These are phyloP conservation scores for Agrotis clavis DNA, from an alignment of 2,888 invertebrate genomes.

Conservation along the genomic window DNA sequence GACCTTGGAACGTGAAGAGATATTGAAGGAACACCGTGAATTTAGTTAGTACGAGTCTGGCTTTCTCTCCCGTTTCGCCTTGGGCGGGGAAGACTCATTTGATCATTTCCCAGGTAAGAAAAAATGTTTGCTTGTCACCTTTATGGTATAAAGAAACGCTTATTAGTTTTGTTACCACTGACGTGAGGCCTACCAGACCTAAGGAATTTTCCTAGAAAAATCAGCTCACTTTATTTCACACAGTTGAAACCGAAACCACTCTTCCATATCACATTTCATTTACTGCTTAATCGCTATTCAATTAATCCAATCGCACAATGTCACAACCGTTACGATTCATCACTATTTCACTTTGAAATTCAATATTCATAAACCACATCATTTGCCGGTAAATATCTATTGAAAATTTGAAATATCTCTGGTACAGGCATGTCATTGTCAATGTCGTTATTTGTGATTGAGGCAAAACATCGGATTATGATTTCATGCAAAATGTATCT, in stretches of 20 bases:
- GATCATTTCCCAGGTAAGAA: too few species aligned
- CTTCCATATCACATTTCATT: background rate
- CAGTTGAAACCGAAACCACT: background rate
- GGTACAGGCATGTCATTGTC: background rate
- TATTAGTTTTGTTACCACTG: background rate
- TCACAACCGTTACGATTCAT: conserved; percentile 5
- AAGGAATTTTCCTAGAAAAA: background rate
- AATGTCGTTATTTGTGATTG: conserved; percentile 5
- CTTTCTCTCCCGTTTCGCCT: too few species aligned
- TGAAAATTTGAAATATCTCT: conserved; percentile 17
- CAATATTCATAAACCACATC: conserved; percentile 11
- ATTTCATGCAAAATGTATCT: background rate
- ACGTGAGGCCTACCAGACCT: background rate
- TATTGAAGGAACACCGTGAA: too few species aligned
- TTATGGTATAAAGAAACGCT: too few species aligned
- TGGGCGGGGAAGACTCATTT: too few species aligned
- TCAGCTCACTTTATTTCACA: background rate
- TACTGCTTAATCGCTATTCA: background rate
- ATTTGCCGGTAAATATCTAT: conserved; percentile 17
- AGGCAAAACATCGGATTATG: background rate
- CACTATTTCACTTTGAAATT: conserved; percentile 23
- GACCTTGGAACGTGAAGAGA: too few species aligned
- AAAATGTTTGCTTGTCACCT: too few species aligned
- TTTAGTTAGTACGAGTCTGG: too few species aligned
- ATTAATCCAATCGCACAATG: background rate